A percentile compares a stretch with the other conserved stretches of the same genome.
phyloP scores from a whole-genome alignment of 2,113 vertebrate species.

The Gopherus flavomarginatus region DNA sequence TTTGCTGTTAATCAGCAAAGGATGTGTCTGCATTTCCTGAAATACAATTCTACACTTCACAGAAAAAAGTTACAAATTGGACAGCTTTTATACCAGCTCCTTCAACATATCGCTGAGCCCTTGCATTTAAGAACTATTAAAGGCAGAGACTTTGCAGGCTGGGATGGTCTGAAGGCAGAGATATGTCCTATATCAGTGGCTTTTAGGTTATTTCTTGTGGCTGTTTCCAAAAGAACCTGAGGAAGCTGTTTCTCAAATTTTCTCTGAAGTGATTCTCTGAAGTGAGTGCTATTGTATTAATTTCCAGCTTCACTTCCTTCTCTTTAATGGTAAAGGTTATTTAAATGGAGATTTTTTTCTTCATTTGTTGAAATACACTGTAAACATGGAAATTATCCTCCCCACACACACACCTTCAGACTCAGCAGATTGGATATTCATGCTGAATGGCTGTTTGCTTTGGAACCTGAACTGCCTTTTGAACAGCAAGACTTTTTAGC shows the following conservation, averaged over 20 bases:
- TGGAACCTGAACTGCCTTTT: background rate
- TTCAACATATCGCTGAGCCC: background rate
- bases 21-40: background rate
- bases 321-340: background rate
- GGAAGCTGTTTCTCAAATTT: background rate
- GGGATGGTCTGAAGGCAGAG: background rate
- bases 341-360: background rate
- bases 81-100: background rate
- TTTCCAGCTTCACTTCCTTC: background rate
- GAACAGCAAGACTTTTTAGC: constrained; percentile 1
- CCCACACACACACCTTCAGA: background rate
- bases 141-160: background rate
- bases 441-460: background rate
- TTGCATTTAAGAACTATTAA: background rate
- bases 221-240: background rate
- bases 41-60: background rate
- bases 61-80: background rate
- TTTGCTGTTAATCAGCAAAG: background rate
- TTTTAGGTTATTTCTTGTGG: background rate
- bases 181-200: background rate
- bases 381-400: background rate
- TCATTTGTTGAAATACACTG: background rate
- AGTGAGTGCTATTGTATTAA: background rate
- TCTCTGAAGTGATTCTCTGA: background rate
- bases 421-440: background rate